Conservation (phyloP, 1,140 invertebrate genomes). For the Musca domestica region DNA sequence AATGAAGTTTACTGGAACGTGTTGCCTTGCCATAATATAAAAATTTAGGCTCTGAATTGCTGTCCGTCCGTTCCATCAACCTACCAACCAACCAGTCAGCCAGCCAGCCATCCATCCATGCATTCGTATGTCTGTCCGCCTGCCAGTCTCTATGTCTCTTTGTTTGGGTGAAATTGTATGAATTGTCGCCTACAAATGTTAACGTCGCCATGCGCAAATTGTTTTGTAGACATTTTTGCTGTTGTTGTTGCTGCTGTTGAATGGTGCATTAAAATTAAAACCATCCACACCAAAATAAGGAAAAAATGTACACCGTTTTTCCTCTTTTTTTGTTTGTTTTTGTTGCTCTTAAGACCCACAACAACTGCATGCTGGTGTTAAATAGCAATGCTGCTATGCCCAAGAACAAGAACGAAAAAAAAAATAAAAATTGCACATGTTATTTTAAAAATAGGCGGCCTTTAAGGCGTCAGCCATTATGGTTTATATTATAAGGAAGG, state of each 20-base stretch:
- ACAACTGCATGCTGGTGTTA: conserved; percentile 16
- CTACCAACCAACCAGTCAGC: too few relatives aligned
- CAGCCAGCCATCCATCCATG: too few relatives aligned
- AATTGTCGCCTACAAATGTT: conserved; percentile 12
- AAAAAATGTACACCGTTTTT: neutral
- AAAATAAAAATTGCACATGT: conserved; percentile 12
- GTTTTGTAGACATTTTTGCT: conserved; percentile 17
- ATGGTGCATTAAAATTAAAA: conserved; percentile 5
- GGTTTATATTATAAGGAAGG: conserved; percentile 1
- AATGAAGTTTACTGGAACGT: conserved; percentile 2
- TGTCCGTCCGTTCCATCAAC: too few relatives aligned
- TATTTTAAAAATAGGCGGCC: conserved; percentile 21
- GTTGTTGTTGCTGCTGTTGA: neutral
- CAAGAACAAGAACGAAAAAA: too few relatives aligned
- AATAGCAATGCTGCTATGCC: too few relatives aligned
- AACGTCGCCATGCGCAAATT: conserved; percentile 22
- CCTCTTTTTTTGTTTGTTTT: too few relatives aligned
- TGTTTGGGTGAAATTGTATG: neutral
- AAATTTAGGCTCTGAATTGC: too few relatives aligned
- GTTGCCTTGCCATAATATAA: neutral
- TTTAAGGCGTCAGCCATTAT: conserved; percentile 21
- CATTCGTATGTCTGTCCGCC: too few relatives aligned
- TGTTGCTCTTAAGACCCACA: neutral
- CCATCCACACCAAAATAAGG: neutral
- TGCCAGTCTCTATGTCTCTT: too few relatives aligned